phyloP scores from a whole-genome alignment of 2,113 vertebrate genomes.

The Prionailurus bengalensis region DNA sequence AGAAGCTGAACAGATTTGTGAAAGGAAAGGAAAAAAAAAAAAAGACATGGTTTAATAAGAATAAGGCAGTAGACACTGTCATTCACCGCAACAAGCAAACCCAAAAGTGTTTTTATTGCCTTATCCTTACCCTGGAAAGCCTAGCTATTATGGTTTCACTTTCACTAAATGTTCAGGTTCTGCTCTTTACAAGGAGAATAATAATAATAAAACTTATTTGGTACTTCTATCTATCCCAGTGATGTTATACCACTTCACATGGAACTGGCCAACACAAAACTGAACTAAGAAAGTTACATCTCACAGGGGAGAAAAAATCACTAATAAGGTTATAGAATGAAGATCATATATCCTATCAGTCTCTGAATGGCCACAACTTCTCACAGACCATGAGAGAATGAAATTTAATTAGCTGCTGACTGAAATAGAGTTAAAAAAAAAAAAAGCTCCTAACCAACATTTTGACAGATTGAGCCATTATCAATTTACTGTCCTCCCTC shows the following conservation, averaged over 20 bases:
- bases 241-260: neutral
- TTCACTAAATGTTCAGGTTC: slow-evolving; percentile 30
- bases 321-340: slow-evolving; percentile 49
- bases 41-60: slow-evolving; percentile 46
- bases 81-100: slow-evolving; percentile 51
- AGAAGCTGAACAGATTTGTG: slow-evolving; percentile 88
- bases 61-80: neutral
- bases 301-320: neutral
- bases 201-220: neutral
- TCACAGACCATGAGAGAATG: slow-evolving; percentile 68
- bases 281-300: neutral
- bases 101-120: neutral
- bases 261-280: neutral
- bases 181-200: slow-evolving; percentile 27
- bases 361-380: slow-evolving; percentile 48
- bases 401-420: slow-evolving; percentile 74
- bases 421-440: neutral
- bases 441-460: neutral
- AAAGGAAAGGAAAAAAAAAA: neutral
- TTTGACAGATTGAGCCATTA: slow-evolving; percentile 38
- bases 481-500: slow-evolving; percentile 29
- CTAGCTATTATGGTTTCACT: slow-evolving; percentile 27
- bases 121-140: neutral
- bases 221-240: neutral
- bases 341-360: slow-evolving; percentile 49